Percentiles rank a stretch among this genome's conserved stretches.
Conservation (phyloP, 2,888 invertebrate species). For the Parochlus steinenii region DNA sequence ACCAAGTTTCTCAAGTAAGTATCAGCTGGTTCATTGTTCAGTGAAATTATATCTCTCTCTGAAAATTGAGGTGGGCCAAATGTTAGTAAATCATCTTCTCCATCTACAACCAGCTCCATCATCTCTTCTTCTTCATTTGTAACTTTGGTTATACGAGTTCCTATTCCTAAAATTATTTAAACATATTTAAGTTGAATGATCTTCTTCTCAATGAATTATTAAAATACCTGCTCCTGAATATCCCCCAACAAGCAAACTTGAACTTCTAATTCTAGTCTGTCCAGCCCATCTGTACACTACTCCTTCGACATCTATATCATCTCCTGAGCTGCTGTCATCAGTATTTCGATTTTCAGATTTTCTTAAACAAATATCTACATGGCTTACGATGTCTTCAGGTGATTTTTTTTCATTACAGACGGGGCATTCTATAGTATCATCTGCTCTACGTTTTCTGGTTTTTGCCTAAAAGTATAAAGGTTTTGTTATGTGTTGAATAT, state of each 20-base stretch:
- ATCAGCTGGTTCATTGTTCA: constrained; percentile 26
- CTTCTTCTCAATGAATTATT: too few species aligned
- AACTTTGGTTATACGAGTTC: constrained; percentile 18
- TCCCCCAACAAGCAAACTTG: constrained; percentile 50
- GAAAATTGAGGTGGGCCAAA: constrained; percentile 81
- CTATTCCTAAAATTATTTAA: neutral
- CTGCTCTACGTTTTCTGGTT: constrained; percentile 46
- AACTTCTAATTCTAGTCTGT: constrained; percentile 60
- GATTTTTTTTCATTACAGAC: constrained; percentile 56
- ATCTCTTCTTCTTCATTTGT: constrained; percentile 43
- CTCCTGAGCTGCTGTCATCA: constrained; percentile 40
- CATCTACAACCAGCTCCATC: constrained; percentile 60
- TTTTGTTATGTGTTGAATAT: too few species aligned
- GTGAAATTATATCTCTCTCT: constrained; percentile 46
- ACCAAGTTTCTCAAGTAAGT: constrained; percentile 25
- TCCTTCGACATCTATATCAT: constrained; percentile 59
- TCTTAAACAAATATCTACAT: constrained; percentile 51
- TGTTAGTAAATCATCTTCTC: constrained; percentile 68
- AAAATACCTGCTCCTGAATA: constrained; percentile 32
- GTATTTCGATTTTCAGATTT: constrained; percentile 29
- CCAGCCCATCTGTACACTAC: constrained; percentile 79
- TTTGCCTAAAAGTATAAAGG: constrained; percentile 36
- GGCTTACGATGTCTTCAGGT: constrained; percentile 49
- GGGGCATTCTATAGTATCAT: constrained; percentile 56
- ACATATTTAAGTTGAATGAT: neutral